phyloP scores from a whole-genome alignment of 2,888 invertebrate species.

The Ornithoptera priamus region DNA sequence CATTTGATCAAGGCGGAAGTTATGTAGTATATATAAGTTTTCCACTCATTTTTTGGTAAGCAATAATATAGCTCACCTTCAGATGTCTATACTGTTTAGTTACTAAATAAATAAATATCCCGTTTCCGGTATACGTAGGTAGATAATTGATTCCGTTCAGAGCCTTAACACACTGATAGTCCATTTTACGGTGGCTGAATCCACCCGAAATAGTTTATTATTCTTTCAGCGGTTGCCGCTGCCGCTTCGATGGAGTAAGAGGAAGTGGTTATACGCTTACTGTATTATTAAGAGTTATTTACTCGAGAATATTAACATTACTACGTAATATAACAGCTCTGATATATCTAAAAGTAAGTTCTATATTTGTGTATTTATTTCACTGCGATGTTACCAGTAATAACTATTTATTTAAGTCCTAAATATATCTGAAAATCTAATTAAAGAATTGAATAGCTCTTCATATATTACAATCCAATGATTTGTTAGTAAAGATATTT shows the following conservation, averaged over 20 bases:
- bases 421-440: too few species aligned
- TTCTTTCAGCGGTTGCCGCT: constrained; percentile 23
- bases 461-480: too few species aligned
- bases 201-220: constrained; percentile 31
- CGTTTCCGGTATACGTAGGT: constrained; percentile 25
- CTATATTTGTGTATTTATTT: neutral
- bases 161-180: constrained; percentile 40
- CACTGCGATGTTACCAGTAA: neutral
- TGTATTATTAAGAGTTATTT: constrained; percentile 1
- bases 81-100: neutral
- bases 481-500: too few species aligned
- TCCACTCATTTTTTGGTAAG: too few species aligned
- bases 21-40: too few species aligned
- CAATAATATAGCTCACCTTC: too few species aligned
- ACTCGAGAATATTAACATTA: neutral
- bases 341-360: neutral
- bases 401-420: neutral
- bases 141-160: constrained; percentile 48
- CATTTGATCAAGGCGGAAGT: too few species aligned
- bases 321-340: neutral
- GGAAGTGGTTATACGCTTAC: constrained; percentile 23
- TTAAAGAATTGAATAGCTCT: too few species aligned
- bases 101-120: constrained; percentile 3
- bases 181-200: constrained; percentile 44
- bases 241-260: constrained; percentile 15